Evolutionary conservation across 2,113 vertebrate genomes (phyloP).

Genomic region (Scopus umbretta): DNA sequence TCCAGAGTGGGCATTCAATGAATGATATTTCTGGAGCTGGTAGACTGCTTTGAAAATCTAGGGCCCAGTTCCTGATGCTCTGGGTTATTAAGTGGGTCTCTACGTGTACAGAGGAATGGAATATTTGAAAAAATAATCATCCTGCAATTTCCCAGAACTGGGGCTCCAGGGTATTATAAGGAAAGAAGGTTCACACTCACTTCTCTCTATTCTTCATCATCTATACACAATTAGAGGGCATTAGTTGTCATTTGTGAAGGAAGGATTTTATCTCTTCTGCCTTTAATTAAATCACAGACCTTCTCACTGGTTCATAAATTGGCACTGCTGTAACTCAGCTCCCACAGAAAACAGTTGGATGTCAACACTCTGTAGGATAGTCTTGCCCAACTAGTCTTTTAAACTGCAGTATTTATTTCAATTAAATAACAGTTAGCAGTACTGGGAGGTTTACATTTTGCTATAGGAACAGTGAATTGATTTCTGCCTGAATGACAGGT

Average conservation of each 20-base stretch:
- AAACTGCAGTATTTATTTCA: not conserved
- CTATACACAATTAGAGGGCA: not conserved
- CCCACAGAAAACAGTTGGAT: not conserved
- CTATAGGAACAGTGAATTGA: not conserved
- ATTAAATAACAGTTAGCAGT: not conserved
- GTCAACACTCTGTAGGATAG: not conserved
- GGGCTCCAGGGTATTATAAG: not conserved
- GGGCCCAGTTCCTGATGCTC: not conserved
- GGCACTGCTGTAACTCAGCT: not conserved
- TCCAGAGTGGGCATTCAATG: not conserved
- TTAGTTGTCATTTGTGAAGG: slow-evolving; percentile 23
- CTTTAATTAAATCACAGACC: slow-evolving; percentile 50
- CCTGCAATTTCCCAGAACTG: slow-evolving; percentile 16
- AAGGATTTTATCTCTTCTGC: not conserved
- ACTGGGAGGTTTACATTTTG: not conserved
- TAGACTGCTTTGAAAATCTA: not conserved
- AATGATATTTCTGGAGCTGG: not conserved
- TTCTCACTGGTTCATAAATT: not conserved
- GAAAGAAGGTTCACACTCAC: not conserved
- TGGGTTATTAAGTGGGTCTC: not conserved
- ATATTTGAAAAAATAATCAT: not conserved
- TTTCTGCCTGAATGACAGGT: slow-evolving; percentile 6
- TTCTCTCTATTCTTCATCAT: slow-evolving; percentile 1
- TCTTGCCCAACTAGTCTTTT: not conserved
- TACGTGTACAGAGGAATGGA: not conserved